These are phyloP conservation scores for Empidonax traillii DNA, from an alignment of 2,113 vertebrate species.

Conservation along the genomic window DNA sequence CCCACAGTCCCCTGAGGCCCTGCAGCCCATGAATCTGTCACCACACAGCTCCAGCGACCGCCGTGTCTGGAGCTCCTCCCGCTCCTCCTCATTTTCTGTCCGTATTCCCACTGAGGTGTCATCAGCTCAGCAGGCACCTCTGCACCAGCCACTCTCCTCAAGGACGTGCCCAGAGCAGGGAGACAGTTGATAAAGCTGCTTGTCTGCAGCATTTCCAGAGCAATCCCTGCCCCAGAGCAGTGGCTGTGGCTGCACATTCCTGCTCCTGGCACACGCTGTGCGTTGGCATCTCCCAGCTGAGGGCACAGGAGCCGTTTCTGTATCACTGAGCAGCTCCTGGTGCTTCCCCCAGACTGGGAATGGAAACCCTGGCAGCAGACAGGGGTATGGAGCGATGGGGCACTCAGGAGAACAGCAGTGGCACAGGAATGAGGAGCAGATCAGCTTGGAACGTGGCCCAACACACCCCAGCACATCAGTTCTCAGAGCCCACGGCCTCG, in stretches of 20 bases:
- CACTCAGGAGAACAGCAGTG: not conserved
- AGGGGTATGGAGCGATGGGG: fast-evolving
- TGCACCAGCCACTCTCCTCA: not conserved
- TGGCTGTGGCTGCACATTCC: not conserved
- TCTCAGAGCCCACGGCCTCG: fast-evolving
- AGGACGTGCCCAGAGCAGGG: not conserved
- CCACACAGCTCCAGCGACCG: not conserved
- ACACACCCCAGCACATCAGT: not conserved
- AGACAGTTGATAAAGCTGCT: not conserved
- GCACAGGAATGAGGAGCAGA: not conserved
- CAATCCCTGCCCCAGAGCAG: not conserved
- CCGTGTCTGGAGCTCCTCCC: not conserved
- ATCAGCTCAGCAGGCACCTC: not conserved
- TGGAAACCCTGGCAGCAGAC: not conserved
- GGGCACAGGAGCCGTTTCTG: not conserved
- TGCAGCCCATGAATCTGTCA: not conserved
- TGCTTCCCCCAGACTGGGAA: not conserved
- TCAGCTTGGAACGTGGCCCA: not conserved
- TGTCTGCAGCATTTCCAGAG: not conserved
- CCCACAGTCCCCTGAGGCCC: not conserved
- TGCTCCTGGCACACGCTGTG: not conserved
- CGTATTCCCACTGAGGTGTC: not conserved
- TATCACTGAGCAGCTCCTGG: not conserved
- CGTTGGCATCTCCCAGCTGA: not conserved
- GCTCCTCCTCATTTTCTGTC: not conserved